These are phyloP conservation scores for Bombyx mori DNA, from an alignment of 1,140 invertebrate genomes.

Conservation along the genomic window DNA sequence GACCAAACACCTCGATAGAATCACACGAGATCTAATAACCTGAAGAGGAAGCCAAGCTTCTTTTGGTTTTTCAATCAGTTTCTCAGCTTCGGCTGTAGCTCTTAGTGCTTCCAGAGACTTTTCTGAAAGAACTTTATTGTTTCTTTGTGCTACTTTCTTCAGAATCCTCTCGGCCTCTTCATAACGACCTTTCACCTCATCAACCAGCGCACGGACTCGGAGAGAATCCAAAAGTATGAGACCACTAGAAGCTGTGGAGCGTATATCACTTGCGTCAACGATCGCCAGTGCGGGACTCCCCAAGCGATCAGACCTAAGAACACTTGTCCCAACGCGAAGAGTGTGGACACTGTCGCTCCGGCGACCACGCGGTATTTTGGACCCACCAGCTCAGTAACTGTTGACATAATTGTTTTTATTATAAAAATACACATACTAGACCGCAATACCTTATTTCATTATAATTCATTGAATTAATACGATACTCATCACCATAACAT, in stretches of 20 bases:
- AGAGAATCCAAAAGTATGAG: conserved; percentile 75
- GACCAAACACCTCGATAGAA: conserved; percentile 75
- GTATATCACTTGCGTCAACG: conserved; percentile 79
- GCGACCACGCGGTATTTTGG: conserved; percentile 80
- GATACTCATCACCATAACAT: too few relatives aligned
- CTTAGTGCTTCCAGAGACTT: conserved; percentile 66
- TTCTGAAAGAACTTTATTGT: conserved; percentile 74
- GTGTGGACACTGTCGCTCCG: conserved; percentile 79
- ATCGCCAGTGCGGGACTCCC: conserved; percentile 79
- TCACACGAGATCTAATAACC: conserved; percentile 72
- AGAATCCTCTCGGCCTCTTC: conserved; percentile 75
- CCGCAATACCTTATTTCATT: background rate
- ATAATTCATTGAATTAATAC: background rate
- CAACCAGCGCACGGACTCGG: conserved; percentile 84
- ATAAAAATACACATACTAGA: background rate
- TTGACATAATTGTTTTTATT: conserved; percentile 11
- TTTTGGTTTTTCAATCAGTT: conserved; percentile 29
- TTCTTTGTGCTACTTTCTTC: conserved; percentile 75
- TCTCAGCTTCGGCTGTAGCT: conserved; percentile 41
- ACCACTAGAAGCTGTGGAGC: conserved; percentile 77
- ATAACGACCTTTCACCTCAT: conserved; percentile 74
- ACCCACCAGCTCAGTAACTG: conserved; percentile 83
- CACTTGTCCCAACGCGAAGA: conserved; percentile 81
- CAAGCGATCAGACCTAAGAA: conserved; percentile 79
- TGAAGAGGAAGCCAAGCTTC: conserved; percentile 62